Base-by-base conservation (phyloP, 2,113 vertebrate genomes). In the Suncus etruscus region DNA sequence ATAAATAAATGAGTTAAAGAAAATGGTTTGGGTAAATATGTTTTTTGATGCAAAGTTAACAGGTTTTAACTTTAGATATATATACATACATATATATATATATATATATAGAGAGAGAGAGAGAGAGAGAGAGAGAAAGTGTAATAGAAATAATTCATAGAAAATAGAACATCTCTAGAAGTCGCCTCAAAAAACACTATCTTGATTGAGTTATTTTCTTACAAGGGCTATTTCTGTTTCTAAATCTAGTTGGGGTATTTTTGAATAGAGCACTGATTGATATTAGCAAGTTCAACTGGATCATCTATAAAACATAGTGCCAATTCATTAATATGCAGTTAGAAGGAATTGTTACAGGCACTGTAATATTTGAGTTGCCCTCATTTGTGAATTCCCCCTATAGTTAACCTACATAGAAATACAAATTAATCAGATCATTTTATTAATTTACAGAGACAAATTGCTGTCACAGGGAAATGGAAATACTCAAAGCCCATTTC, bases 391-490 rank as follows among this genome's bases (percentile, higher is more conserved):
- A 66, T 80, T 82, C 77, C 81, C 63, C 29, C 29, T 65, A 9
- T 69, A 74, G 29, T 81, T 68, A 80, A 76, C 39, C 79, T 81
- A 69, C 48, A 47, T 50, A 77, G 74, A 77, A 80, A 92, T 81
- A n/a, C 31, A 84, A 86, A 89, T 78, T 65, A 82, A 87, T 89
- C 24, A 81, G 45, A 82, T 87, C 29, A 81, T 65, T 78, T 93
- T 91, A 72, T 87, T 74, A 66, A 87, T 87, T 92, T 81, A 51
- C 29, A 81, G 68, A 86, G 85, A 65, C 81, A 84, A 91, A 84
- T 85, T 83, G 22, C 29, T 78, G 32, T 84, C 76, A 79, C 8
- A 22, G 68, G 48, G 72, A 89, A 92, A 45, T 88, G 48, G 63
- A 77, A 74, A 92, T 69, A 77, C 14, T 27, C 48, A 83, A 39